phyloP scores from a whole-genome alignment of 92 coral and sea anemone species.

The Pocillopora grandis region DNA sequence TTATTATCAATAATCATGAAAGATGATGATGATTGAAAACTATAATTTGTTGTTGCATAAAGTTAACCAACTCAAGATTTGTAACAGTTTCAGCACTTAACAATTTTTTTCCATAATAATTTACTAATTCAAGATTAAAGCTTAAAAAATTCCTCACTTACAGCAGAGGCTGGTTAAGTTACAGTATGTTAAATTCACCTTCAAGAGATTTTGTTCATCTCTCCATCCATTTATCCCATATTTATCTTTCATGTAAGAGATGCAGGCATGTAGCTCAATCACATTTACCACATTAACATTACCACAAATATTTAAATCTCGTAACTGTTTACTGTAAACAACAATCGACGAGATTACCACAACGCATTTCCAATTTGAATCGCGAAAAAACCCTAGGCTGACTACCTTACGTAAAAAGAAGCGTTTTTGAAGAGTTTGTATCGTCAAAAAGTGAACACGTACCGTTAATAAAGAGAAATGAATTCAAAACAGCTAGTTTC shows the following conservation, averaged over 20 bases:
- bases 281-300: background rate
- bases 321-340: too few relatives aligned
- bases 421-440: background rate
- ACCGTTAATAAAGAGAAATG: constrained; percentile 10
- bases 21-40: too few relatives aligned
- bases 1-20: background rate
- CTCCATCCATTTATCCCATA: constrained; percentile 69
- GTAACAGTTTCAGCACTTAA: too few relatives aligned
- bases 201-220: constrained; percentile 19
- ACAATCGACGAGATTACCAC: too few relatives aligned
- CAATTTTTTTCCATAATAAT: too few relatives aligned
- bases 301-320: too few relatives aligned
- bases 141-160: too few relatives aligned
- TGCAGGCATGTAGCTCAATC: constrained; percentile 59
- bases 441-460: background rate
- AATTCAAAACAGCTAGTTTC: constrained; percentile 16
- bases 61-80: too few relatives aligned
- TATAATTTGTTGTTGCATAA: too few relatives aligned
- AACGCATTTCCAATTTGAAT: too few relatives aligned
- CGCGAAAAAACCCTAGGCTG: too few relatives aligned
- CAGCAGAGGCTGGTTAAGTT: background rate
- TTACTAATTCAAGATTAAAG: too few relatives aligned
- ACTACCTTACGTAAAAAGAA: background rate
- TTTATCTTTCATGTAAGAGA: constrained; percentile 69
- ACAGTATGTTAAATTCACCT: background rate